These are phyloP conservation scores for Cerastoderma edule DNA, from an alignment of 2,888 invertebrate genomes.

Conservation along the genomic window DNA sequence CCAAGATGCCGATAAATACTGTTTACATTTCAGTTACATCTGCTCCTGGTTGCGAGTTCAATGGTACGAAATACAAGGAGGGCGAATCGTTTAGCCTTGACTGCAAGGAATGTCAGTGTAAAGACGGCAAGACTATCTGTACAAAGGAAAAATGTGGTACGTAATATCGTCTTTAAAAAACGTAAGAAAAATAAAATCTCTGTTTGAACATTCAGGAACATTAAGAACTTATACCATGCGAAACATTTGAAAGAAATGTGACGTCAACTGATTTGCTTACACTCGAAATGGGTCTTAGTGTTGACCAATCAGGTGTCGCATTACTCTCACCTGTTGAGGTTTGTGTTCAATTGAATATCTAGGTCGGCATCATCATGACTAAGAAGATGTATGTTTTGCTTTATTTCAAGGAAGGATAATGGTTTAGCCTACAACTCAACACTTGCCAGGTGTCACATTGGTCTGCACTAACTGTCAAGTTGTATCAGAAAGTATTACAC, in stretches of 20 bases:
- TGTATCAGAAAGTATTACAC: too few species aligned
- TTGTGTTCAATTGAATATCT: too few species aligned
- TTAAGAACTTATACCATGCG: not conserved
- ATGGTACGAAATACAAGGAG: not conserved
- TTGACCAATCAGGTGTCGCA: too few species aligned
- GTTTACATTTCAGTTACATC: not conserved
- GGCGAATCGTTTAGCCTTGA: slow-evolving; percentile 6
- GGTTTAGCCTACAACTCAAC: too few species aligned
- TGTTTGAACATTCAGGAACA: not conserved
- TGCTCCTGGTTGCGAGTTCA: not conserved
- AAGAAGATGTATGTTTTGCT: too few species aligned
- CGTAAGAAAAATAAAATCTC: not conserved
- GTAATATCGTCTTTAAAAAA: not conserved
- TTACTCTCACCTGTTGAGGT: too few species aligned
- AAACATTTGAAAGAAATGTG: not conserved
- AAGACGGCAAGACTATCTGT: not conserved
- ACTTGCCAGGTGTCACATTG: too few species aligned
- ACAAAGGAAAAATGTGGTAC: slow-evolving; percentile 4
- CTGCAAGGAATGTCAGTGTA: slow-evolving; percentile 4
- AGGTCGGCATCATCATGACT: too few species aligned
- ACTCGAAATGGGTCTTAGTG: too few species aligned
- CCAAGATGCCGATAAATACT: not conserved
- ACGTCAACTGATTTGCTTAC: not conserved
- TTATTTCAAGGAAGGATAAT: too few species aligned
- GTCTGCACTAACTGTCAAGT: too few species aligned